Base-by-base conservation (phyloP, 2,888 invertebrate species). In the Cynaeus angustus region DNA sequence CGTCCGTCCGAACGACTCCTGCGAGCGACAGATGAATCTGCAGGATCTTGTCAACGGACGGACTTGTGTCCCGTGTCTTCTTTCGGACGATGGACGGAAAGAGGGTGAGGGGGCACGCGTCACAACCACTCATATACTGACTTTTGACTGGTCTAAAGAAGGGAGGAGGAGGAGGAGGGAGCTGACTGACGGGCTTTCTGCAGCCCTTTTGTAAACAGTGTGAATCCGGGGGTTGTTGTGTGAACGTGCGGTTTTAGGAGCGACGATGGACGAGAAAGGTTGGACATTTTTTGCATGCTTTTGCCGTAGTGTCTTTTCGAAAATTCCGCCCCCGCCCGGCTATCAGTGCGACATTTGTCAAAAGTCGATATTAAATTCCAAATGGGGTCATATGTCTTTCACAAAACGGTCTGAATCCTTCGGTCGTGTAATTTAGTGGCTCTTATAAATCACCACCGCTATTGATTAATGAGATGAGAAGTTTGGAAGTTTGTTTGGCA, bases 61-160 rank as follows among this genome's bases (percentile, higher is more conserved):
- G 55, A 61, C 41, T 38, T 30, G 48, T 46, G 68, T 65, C 64
- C 66, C 62, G 53, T 66, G 64, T 66, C 72, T 71, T 66, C 71
- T 68, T 69, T 58, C 41, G 14, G 59, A 53, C 73, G 73, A 72
- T 68, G 72, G 71, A 74, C 45, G 58, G 5, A 8, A 58, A 74
- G 77, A 74, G 77, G 76, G 33, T n/a, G 33, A 33, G 41, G 74
- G 74, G 75, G 72, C 74, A 72, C 72, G 72, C 78, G 80, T 81
- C 81, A 80, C 76, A 70, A 77, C 79, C 80, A 81, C 79, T 81
- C 81, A 81, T 78, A 78, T 77, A 77, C 78, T 78, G 81, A 81
- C 80, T 81, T 80, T 80, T 79, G 77, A 77, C 78, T 77, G 73
- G 77, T 72, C 76, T 64, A 16, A 72, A 72, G 74, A 52, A 45